These are phyloP conservation scores for Bubo bubo DNA, from an alignment of 2,113 vertebrate genomes.

Conservation along the genomic window DNA sequence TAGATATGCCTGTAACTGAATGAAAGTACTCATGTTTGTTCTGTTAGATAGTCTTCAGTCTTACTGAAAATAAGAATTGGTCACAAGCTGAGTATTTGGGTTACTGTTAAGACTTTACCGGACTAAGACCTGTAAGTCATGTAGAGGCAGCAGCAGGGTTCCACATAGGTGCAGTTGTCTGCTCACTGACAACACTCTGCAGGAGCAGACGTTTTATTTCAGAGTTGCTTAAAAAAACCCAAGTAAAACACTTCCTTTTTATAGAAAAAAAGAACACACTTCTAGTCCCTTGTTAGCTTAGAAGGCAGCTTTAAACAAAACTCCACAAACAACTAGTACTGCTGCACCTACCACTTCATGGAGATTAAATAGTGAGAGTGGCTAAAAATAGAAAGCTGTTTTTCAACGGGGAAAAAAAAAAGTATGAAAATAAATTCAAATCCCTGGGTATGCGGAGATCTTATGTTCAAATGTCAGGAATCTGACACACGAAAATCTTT, in stretches of 20 bases:
- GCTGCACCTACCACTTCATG: background rate
- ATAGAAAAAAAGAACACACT: background rate
- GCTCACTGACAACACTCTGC: background rate
- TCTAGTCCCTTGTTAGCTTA: background rate
- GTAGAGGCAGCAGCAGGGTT: background rate
- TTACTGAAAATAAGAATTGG: background rate
- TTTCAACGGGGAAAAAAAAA: background rate
- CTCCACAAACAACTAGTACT: background rate
- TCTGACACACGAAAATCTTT: background rate
- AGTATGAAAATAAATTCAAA: background rate
- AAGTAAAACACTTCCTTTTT: background rate
- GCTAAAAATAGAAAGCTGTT: background rate
- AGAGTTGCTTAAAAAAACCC: background rate
- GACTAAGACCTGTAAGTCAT: background rate
- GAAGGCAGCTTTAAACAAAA: background rate
- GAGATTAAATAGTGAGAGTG: background rate
- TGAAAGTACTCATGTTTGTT: background rate
- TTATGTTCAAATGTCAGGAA: background rate
- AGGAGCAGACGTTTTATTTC: background rate
- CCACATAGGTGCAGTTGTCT: background rate
- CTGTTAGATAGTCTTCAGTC: background rate
- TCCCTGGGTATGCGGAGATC: background rate
- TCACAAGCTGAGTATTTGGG: background rate
- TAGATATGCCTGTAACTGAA: background rate
- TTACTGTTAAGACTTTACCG: background rate